Evolutionary conservation across 2,797 vertebrate species (phyloP), one percentile per base, ranked within the genome.

Genomic region (Urophycis tenuis): DNA sequence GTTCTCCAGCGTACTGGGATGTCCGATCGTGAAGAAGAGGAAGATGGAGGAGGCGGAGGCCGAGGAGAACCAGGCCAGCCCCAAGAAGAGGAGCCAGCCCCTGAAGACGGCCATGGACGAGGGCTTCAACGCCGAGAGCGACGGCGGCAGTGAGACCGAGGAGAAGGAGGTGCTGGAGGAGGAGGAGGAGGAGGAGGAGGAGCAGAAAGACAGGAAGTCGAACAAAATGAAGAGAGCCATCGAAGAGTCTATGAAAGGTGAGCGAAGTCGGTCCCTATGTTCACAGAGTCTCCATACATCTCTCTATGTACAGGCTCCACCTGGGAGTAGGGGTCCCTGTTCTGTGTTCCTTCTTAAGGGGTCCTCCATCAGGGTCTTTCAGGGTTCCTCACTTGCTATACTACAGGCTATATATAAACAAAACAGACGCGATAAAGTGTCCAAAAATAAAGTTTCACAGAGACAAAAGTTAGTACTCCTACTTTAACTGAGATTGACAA

Each of bases 11-110:
- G 92, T 94, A 69, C 93, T 97, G 84, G 97, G 95, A 85, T 98
- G 97, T 86, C 96, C 97, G 0, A 91, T 98, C 22, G 95, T 97
- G 76, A 97, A 97, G 92, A 99, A 98, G 87, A 96, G 97, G 90
- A 99, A 97, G 89, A 92, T 96, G 74, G 95, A 96, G 80, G 95
- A 96, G 32, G 84, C 90, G 0, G 94, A 94, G 74, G 85, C 87
- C 0, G 95, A 96, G 72, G 93, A 94, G 79, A 92, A 83, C 84
- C 95, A 94, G 81, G 92, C 94, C 79, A 86, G 91, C 77, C 92
- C 94, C 0, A 97, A 96, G 85, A 95, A 93, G 89, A 96, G 95
- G 89, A 93, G 92, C 33, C 95, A 94, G 8, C 93, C 95, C 0
- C 88, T 92, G 81, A 95, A 94, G 81, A 89, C 95, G 84, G 91